Base-by-base conservation (phyloP, 2,113 vertebrate genomes). In the Megaptera novaeangliae region DNA sequence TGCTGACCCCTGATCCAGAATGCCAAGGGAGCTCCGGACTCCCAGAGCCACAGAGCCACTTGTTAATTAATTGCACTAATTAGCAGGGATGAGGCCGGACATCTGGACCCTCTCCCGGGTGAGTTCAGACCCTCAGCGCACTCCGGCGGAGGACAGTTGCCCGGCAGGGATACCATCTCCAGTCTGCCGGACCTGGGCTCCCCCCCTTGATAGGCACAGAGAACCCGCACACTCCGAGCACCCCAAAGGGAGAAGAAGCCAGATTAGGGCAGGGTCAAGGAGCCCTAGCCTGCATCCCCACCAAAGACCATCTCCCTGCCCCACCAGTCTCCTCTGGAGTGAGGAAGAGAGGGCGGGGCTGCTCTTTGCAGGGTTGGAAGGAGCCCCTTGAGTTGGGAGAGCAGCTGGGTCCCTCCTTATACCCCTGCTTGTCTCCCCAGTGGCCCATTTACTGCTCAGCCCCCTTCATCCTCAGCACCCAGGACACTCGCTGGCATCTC, bases 31-130 rank as follows among this genome's bases (percentile, higher is more conserved):
- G 81, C 94, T 71, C 94, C 3, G 86, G 97, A 97, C 97, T 97
- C 96, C 2, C 96, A 97, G 97, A 98, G 98, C 98, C 98, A 86
- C 1, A 34, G 82, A 98, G 97, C 98, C 98, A 98, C 98, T 98
- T 97, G 98, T 98, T 99, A 99, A 99, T 99, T 99, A 99, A 99
- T 99, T 99, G 99, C 99, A 98, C 98, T 99, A 99, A 99, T 99
- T 99, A 99, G 99, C 92, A 97, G 95, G 94, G 98, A 97, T 98
- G 98, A 99, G 98, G 99, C 99, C 98, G 99, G 99, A 99, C 99
- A 99, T 99, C 99, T 99, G 99, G 99, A 99, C 98, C 93, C 98
- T 98, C 98, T 99, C 97, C 95, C 25, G 0, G 91, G 89, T 14
- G 87, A 98, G 96, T 95, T 97, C 31, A 92, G 97, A n/a, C 1